Conservation (phyloP, 2,113 vertebrate genomes). For the Toxostoma redivivum region DNA sequence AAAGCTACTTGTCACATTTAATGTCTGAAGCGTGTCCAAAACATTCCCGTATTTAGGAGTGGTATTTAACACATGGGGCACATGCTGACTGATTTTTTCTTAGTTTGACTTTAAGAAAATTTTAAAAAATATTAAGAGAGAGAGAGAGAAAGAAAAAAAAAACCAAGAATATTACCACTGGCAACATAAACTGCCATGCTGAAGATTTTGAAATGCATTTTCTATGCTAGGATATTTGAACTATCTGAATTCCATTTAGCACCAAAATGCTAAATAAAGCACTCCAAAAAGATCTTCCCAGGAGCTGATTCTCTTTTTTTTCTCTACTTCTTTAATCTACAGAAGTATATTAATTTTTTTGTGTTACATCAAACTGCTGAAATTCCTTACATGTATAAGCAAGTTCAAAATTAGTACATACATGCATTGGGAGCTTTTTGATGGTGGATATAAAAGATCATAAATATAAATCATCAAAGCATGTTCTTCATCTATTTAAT, state of each 20-base stretch:
- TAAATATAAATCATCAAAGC: neutral
- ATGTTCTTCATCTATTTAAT: neutral
- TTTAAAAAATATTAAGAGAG: too few species aligned
- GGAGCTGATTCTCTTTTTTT: neutral
- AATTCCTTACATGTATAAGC: neutral
- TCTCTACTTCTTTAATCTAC: neutral
- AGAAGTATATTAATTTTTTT: neutral
- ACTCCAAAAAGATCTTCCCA: neutral
- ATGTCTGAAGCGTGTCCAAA: neutral
- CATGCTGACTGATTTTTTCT: neutral
- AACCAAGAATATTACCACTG: neutral
- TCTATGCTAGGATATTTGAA: neutral
- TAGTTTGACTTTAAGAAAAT: neutral
- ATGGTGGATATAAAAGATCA: neutral
- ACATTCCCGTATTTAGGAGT: neutral
- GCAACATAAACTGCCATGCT: neutral
- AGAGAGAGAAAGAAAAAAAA: neutral
- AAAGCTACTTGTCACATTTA: neutral
- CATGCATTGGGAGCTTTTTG: neutral
- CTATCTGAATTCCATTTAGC: neutral
- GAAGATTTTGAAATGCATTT: neutral
- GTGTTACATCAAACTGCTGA: neutral
- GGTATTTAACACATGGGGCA: neutral
- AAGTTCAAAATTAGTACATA: neutral
- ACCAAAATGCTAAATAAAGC: neutral